Conservation (phyloP, 2,888 invertebrate genomes). For the Deilephila elpenor region DNA sequence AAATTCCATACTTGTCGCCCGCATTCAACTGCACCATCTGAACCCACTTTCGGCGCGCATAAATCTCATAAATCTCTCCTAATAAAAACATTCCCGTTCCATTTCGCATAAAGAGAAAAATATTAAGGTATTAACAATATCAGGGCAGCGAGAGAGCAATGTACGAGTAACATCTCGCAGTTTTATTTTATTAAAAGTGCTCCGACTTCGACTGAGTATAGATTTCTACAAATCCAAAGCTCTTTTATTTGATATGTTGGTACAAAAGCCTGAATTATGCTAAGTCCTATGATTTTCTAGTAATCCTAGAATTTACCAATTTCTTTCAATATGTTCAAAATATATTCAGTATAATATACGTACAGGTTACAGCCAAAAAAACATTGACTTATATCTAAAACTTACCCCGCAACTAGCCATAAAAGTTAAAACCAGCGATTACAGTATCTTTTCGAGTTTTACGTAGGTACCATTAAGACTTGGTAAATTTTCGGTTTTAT, state of each 20-base stretch:
- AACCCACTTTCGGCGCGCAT: constrained; percentile 55
- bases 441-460: too few species aligned
- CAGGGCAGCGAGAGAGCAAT: constrained; percentile 30
- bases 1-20: constrained; percentile 65
- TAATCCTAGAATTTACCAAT: too few species aligned
- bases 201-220: background rate
- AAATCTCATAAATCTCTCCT: constrained; percentile 57
- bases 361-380: too few species aligned
- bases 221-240: background rate
- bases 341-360: too few species aligned
- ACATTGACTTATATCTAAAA: too few species aligned
- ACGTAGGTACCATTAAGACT: too few species aligned
- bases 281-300: too few species aligned
- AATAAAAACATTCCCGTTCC: constrained; percentile 59
- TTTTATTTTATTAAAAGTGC: constrained; percentile 16
- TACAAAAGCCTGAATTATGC: too few species aligned
- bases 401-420: too few species aligned
- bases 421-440: too few species aligned
- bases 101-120: constrained; percentile 48
- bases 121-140: constrained; percentile 47
- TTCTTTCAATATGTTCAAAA: too few species aligned
- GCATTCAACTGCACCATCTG: constrained; percentile 60
- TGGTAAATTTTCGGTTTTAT: too few species aligned
- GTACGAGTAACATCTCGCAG: constrained; percentile 17
- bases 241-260: background rate